Evolutionary conservation across 2,888 invertebrate genomes (phyloP).

Genomic region (Agrotis clavis): DNA sequence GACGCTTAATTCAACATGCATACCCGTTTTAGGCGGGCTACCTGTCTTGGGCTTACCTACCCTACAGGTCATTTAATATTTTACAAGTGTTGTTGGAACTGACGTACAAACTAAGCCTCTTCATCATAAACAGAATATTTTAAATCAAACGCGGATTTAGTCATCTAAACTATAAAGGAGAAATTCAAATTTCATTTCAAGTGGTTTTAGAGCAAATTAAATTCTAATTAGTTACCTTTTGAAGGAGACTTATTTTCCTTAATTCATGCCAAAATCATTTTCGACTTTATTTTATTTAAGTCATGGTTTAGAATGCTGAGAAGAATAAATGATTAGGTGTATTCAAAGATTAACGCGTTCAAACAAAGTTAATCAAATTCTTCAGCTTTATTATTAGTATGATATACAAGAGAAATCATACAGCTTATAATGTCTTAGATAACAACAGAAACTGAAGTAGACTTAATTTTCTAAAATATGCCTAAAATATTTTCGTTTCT

Average conservation of each 20-base stretch:
- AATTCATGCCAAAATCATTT: not conserved
- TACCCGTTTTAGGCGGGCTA: too few species aligned
- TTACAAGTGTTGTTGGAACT: not conserved
- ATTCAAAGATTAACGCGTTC: too few species aligned
- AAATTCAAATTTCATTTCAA: not conserved
- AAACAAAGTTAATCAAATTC: too few species aligned
- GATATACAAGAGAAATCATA: too few species aligned
- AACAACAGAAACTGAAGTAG: too few species aligned
- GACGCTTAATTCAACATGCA: too few species aligned
- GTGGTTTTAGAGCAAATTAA: not conserved
- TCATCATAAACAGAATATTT: conserved; percentile 16
- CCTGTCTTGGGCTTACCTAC: too few species aligned
- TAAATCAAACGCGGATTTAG: conserved; percentile 13
- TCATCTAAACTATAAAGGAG: not conserved
- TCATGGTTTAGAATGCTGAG: not conserved
- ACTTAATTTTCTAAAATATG: not conserved
- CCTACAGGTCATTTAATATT: conserved; percentile 22
- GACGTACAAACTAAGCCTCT: not conserved
- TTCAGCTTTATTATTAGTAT: too few species aligned
- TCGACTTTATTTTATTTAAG: not conserved
- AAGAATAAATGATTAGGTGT: not conserved
- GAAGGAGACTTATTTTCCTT: not conserved
- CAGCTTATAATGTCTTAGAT: too few species aligned
- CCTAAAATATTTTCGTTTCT: not conserved
- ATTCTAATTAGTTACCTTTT: not conserved